A percentile compares a stretch with the other conserved stretches of the same genome.
Conservation (phyloP, 2,888 invertebrate genomes). For the Beris chalybata region DNA sequence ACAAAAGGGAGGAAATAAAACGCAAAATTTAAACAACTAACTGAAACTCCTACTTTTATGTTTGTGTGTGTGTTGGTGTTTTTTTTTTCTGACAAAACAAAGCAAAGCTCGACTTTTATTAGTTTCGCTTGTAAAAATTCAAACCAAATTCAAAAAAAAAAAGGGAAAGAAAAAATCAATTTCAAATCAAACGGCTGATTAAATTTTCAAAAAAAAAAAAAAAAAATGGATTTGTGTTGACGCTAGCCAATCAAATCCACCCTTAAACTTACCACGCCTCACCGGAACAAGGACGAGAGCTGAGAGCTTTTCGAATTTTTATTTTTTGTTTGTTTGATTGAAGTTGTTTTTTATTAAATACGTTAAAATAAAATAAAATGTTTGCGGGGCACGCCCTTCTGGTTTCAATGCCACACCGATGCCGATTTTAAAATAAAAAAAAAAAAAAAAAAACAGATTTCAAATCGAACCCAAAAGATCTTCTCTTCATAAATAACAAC, state of each 20-base stretch:
- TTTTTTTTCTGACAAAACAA: background rate
- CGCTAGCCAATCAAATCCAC: background rate
- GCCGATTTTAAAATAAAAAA: no score
- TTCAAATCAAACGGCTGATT: background rate
- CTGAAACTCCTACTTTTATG: no score
- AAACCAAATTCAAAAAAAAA: constrained; percentile 25
- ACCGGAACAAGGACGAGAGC: constrained; percentile 53
- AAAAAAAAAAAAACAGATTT: no score
- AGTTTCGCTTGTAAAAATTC: background rate
- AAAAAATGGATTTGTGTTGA: no score
- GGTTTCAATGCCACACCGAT: no score
- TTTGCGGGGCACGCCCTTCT: no score
- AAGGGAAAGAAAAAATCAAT: background rate
- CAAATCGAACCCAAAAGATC: no score
- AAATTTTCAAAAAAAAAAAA: background rate
- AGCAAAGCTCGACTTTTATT: background rate
- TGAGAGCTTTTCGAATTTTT: constrained; percentile 46
- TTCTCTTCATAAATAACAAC: no score
- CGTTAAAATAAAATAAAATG: background rate
- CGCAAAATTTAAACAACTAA: no score
- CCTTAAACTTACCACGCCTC: constrained; percentile 52
- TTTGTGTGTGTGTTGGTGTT: no score
- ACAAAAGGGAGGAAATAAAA: no score
- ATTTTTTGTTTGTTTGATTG: constrained; percentile 11
- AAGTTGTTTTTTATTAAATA: constrained; percentile 1